Evolutionary conservation across 2,113 vertebrate genomes (phyloP).

Genomic region (Charadrius vociferus): DNA sequence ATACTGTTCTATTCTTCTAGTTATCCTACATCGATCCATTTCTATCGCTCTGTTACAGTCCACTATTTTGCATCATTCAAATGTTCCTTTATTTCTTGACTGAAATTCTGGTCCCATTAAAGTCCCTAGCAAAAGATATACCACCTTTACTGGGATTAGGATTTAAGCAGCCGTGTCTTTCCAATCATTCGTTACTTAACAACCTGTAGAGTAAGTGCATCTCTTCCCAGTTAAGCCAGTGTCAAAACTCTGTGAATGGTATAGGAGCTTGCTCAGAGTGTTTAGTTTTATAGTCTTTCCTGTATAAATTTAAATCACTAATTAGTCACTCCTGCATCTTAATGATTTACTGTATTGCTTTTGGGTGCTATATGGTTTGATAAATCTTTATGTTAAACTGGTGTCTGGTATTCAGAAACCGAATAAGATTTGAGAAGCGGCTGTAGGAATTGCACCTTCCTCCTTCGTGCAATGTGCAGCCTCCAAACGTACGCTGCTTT

Average conservation of each 20-base stretch:
- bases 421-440: background rate
- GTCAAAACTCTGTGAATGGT: background rate
- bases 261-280: background rate
- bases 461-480: background rate
- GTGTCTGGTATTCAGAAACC: background rate
- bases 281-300: background rate
- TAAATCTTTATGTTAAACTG: background rate
- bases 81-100: background rate
- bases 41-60: background rate
- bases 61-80: background rate
- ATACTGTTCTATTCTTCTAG: background rate
- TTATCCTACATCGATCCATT: background rate
- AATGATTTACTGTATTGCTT: background rate
- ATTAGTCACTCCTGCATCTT: background rate
- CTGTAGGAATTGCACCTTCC: background rate
- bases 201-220: background rate
- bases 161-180: background rate
- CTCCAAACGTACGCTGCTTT: fast-evolving
- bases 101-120: background rate
- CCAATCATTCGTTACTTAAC: background rate
- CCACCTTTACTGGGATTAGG: background rate
- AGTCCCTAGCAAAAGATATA: background rate
- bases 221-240: background rate
- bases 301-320: background rate
- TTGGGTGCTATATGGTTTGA: background rate